Evolutionary conservation across 2,888 invertebrate genomes (phyloP), one percentile per base, ranked within the genome.

Genomic region (Stomorhina lunata): DNA sequence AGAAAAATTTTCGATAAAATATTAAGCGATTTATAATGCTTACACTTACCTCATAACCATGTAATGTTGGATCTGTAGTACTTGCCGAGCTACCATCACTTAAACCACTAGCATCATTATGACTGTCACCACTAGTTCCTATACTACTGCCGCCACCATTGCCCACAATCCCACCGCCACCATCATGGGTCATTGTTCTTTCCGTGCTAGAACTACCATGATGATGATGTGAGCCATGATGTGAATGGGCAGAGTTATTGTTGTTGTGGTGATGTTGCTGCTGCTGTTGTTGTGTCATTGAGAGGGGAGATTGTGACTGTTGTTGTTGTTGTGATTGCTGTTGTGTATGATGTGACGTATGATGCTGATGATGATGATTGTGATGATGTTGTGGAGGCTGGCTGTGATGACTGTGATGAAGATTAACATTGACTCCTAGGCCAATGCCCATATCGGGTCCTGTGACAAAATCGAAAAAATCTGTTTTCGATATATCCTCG

Each of bases 381-480:
- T 73, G 81, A 20, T 88, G 88, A 12, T 87, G 87, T n/a, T 87
- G 87, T 12, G 86, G 87, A 9, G 86, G 86, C 32, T 87, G 87
- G 68, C 85, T 81, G 17, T 87, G 87, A 32, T 86, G 85, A 37
- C 86, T 87, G 45, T 86, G 84, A 61, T 88, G 88, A 80, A 90
- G 85, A 57, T 89, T 88, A 66, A 88, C 87, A 43, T 87, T 88
- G 84, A 95, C 86, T 7, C 90, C 91, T 61, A 91, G 89, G 59
- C 90, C 90, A 82, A 91, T 91, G 72, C 90, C 90, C 88, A 95
- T 93, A 87, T 95, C 95, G 80, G 96, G 95, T 57, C 95, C 95
- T 69, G 96, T 95, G 84, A 96, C 96, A 92, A 96, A 96, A 92
- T 96, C 96, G 92, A 96, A 96, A 93, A 96, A 96, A 92, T 96